These are phyloP conservation scores for Aphyosemion australe DNA, from an alignment of 2,113 vertebrate species.

Conservation along the genomic window DNA sequence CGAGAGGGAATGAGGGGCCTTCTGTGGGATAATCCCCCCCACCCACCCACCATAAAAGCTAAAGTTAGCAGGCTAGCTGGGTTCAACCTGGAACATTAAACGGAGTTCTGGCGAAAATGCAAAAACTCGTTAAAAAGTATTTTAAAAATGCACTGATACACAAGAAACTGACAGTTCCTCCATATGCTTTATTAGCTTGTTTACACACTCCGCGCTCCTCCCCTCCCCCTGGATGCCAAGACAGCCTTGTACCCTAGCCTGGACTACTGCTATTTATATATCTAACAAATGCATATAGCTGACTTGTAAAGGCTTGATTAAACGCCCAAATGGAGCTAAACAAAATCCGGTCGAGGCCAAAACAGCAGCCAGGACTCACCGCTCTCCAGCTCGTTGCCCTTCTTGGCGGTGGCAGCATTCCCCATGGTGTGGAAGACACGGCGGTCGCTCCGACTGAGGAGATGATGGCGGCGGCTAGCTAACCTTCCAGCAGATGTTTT, in stretches of 20 bases:
- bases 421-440: conserved; percentile 85
- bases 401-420: conserved; percentile 94
- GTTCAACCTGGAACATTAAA: conserved; percentile 15
- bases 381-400: conserved; percentile 96
- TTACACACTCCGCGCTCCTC: conserved; percentile 5
- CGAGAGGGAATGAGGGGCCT: conserved; percentile 64
- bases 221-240: conserved; percentile 23
- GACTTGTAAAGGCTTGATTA: not conserved
- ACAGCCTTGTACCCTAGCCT: not conserved
- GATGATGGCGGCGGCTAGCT: conserved; percentile 68
- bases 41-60: conserved; percentile 46
- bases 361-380: conserved; percentile 79
- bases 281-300: not conserved
- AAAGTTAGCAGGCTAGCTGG: conserved; percentile 65
- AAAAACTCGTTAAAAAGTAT: not conserved
- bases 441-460: conserved; percentile 64
- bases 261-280: not conserved
- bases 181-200: conserved; percentile 7
- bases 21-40: conserved; percentile 65
- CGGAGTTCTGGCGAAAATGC: conserved; percentile 1
- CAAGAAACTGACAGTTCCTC: not conserved
- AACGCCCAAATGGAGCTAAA: not conserved
- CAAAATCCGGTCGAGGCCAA: not conserved
- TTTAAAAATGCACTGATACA: not conserved
- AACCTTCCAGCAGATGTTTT: conserved; percentile 52